phyloP scores from a whole-genome alignment of 2,888 invertebrate species.

The Sesia bembeciformis region DNA sequence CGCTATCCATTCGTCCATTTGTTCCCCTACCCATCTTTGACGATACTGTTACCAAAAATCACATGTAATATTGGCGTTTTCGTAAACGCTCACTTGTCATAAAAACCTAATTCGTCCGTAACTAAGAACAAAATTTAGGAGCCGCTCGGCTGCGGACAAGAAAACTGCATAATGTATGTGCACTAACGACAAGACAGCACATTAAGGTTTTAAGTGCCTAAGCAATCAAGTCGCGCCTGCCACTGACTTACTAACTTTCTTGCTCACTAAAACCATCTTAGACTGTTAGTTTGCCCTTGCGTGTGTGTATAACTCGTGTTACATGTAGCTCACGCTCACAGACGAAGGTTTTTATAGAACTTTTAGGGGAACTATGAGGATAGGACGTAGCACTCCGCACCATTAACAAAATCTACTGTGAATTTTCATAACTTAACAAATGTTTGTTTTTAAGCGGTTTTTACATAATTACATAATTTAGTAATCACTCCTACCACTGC shows the following conservation, averaged over 20 bases:
- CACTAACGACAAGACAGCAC: slow-evolving; percentile 12
- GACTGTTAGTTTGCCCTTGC: slow-evolving; percentile 3
- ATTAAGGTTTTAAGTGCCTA: slow-evolving; percentile 32
- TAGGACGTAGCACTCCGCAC: no score
- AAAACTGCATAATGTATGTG: slow-evolving; percentile 13
- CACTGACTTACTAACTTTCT: slow-evolving; percentile 17
- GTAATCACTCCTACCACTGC: no score
- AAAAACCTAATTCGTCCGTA: slow-evolving; percentile 8
- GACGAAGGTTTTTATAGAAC: no score
- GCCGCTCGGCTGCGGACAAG: slow-evolving; percentile 3
- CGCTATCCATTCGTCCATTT: no score
- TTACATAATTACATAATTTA: no score
- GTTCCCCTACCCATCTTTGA: no score
- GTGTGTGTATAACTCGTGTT: background rate
- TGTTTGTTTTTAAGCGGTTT: no score
- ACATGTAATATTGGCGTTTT: background rate
- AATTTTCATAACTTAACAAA: no score
- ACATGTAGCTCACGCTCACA: no score
- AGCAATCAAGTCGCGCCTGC: slow-evolving; percentile 24
- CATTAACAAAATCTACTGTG: no score
- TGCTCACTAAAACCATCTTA: slow-evolving; percentile 7
- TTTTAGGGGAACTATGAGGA: no score
- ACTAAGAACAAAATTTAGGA: slow-evolving; percentile 6
- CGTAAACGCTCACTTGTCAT: background rate
- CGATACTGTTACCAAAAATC: no score